Conservation (phyloP, 92 coral and sea anemone species). For the Heteractis magnifica region DNA sequence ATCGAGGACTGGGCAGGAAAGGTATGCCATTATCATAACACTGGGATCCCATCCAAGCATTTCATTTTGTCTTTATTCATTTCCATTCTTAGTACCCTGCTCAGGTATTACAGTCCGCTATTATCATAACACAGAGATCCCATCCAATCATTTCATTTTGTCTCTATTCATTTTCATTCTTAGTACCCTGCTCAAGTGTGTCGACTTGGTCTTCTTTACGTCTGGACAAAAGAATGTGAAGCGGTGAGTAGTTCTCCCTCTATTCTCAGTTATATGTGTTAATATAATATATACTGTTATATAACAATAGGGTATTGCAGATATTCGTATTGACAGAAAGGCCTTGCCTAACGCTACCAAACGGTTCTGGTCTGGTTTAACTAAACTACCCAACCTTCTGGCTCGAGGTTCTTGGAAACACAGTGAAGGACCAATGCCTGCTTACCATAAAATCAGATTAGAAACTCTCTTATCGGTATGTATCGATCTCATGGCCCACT, state of each 20-base stretch:
- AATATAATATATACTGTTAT: background rate
- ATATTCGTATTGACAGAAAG: slow-evolving; percentile 92
- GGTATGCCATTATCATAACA: slow-evolving; percentile 41
- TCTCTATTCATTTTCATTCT: background rate
- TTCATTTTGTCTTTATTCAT: background rate
- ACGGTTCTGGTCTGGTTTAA: slow-evolving; percentile 89
- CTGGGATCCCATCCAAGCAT: background rate
- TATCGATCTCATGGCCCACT: background rate
- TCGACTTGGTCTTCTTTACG: slow-evolving; percentile 85
- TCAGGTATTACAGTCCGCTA: slow-evolving; percentile 63
- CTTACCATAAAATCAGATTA: slow-evolving; percentile 70
- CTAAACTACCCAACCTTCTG: slow-evolving; percentile 82
- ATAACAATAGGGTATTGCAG: slow-evolving; percentile 71
- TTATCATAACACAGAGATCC: background rate
- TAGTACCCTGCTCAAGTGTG: slow-evolving; percentile 95
- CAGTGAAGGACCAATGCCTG: slow-evolving; percentile 76
- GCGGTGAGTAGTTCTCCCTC: slow-evolving; percentile 49
- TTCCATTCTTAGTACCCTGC: slow-evolving; percentile 71
- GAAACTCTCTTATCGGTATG: slow-evolving; percentile 79
- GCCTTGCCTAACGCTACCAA: slow-evolving; percentile 92
- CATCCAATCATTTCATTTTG: background rate
- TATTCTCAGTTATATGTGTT: background rate
- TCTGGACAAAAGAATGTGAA: slow-evolving; percentile 97
- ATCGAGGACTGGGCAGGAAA: slow-evolving; percentile 91
- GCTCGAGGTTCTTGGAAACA: slow-evolving; percentile 87